phyloP scores from a whole-genome alignment of 2,113 vertebrate genomes.

The Nipponia nippon region DNA sequence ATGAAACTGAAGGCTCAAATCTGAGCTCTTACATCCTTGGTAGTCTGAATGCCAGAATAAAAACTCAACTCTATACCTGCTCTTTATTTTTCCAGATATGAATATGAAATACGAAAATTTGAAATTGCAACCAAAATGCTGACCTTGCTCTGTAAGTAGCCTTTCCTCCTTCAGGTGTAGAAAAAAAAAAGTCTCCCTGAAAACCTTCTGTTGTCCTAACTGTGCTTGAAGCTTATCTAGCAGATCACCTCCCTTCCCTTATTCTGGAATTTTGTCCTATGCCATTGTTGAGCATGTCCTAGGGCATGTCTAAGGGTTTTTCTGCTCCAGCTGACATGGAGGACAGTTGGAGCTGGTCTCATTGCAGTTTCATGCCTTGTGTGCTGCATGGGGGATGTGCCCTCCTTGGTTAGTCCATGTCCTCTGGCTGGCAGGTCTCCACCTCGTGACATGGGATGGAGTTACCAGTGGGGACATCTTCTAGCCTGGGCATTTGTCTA shows the following conservation, averaged over 20 bases:
- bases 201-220: background rate
- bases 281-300: background rate
- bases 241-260: background rate
- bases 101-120: background rate
- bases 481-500: background rate
- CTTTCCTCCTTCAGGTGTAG: background rate
- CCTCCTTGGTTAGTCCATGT: background rate
- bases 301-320: background rate
- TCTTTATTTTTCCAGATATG: background rate
- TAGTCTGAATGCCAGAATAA: background rate
- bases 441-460: background rate
- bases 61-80: background rate
- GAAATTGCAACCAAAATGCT: background rate
- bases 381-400: no score
- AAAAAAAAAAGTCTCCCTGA: background rate
- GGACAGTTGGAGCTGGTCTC: background rate
- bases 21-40: background rate
- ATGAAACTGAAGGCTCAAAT: background rate
- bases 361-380: background rate
- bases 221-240: background rate
- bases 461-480: fast-evolving
- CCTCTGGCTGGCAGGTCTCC: background rate
- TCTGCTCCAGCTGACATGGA: background rate
- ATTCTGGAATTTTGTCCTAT: background rate
- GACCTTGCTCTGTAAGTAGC: background rate